phyloP scores from a whole-genome alignment of 2,888 invertebrate species.

The Fragum whitleyi region DNA sequence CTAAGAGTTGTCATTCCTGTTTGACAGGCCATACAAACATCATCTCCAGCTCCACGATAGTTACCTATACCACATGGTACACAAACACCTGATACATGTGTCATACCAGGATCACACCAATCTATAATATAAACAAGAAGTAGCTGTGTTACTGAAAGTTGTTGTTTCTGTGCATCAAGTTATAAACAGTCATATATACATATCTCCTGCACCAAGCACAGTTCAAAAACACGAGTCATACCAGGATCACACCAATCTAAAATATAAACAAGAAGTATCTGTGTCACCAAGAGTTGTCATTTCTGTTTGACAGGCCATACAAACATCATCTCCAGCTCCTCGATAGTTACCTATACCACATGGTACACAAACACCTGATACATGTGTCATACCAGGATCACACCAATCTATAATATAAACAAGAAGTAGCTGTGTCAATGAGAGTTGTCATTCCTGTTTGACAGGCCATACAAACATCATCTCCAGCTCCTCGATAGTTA shows the following conservation, averaged over 20 bases:
- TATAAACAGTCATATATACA: too few relatives aligned
- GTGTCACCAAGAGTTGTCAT: not conserved
- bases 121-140: not conserved
- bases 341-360: conserved; percentile 4
- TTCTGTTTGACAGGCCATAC: conserved; percentile 19
- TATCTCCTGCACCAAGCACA: too few relatives aligned
- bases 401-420: conserved; percentile 19
- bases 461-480: too few relatives aligned
- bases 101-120: conserved; percentile 12
- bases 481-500: too few relatives aligned
- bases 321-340: not conserved
- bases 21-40: too few relatives aligned
- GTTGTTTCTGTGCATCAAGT: too few relatives aligned
- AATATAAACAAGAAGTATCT: not conserved
- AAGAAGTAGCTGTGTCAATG: not conserved
- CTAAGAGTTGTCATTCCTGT: too few relatives aligned
- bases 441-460: too few relatives aligned
- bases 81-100: not conserved
- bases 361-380: not conserved
- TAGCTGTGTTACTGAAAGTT: too few relatives aligned
- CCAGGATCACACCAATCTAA: not conserved
- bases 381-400: not conserved
- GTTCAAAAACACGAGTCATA: too few relatives aligned
- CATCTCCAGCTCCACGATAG: too few relatives aligned
- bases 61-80: not conserved